Evolutionary conservation across 30 jellyfish, hydroid and myxozoan species (phyloP), one percentile per base, ranked within the genome.

Genomic region (Hydra vulgaris): DNA sequence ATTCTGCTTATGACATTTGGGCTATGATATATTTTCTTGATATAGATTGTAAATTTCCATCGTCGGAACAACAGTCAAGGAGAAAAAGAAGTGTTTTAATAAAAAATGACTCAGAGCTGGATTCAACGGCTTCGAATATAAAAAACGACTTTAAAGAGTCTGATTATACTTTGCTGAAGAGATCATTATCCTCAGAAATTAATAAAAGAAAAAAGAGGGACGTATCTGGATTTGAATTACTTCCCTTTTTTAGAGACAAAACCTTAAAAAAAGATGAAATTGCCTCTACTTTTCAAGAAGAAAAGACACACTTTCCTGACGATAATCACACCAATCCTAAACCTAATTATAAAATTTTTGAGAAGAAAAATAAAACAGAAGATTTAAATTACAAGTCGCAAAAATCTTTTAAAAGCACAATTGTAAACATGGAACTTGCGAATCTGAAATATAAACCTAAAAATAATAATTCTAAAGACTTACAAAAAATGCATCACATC

Each of bases 1-100:
- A 94, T 25, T 94, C 99, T 15, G 99, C 99, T 8, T 94, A 94
- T 79, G 99, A 94, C 82, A 94, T 94, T 12, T 94, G 99, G 99
- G 99, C 99, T 21, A 74, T 94, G 92, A 89, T 94, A 25, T 94
- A 94, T 75, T 94, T 94, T 54, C 89, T 94, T 16, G 99, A 95
- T 15, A 94, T 94, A 55, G 84, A 94, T 55, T 94, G 99, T 75
- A 94, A 94, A 77, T 94, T 94, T 72, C 96, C 99, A 8, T n/a
- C 96, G 0, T 83, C 77, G 19, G 66, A 79, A 3, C 26, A 16
- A 53, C 86, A 83, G 19, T 53, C 27, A 18, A 22, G 67, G 27
- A 79, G 80, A 40, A 89, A 89, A 69, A 81, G 87, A n/a, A 54
- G 82, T 15, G n/a, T 76, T 71, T 72, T 24, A 79, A 77, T 18